phyloP scores from a whole-genome alignment of 2,888 invertebrate species.

The Drosophila nr. medialis region DNA sequence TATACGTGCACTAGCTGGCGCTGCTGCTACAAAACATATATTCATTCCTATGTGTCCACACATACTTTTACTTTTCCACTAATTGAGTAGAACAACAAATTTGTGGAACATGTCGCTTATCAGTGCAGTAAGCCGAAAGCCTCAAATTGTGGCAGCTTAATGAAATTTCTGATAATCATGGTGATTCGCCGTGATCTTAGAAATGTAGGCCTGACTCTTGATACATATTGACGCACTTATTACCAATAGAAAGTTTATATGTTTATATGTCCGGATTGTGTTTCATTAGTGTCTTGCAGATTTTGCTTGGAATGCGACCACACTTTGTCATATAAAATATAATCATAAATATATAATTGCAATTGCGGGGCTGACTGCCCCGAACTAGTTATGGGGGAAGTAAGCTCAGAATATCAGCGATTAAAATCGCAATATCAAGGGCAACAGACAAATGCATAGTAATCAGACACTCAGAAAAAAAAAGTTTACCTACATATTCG shows the following conservation, averaged over 20 bases:
- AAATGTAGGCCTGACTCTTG: conserved; percentile 32
- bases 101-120: conserved; percentile 36
- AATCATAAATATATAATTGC: neutral
- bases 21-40: conserved; percentile 30
- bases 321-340: neutral
- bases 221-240: neutral
- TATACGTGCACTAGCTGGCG: conserved; percentile 19
- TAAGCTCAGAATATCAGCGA: conserved; percentile 13
- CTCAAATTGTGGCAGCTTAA: conserved; percentile 6
- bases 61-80: conserved; percentile 54
- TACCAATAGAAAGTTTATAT: conserved; percentile 20
- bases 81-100: conserved; percentile 15
- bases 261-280: no score
- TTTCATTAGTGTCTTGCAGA: conserved; percentile 11
- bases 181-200: conserved; percentile 35
- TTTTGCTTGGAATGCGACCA: neutral
- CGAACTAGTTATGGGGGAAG: conserved; percentile 28
- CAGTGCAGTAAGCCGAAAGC: conserved; percentile 26
- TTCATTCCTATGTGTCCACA: neutral
- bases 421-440: conserved; percentile 14
- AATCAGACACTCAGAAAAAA: neutral
- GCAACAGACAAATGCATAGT: neutral
- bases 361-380: conserved; percentile 2
- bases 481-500: neutral
- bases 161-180: conserved; percentile 34